Percentiles rank a stretch among this genome's conserved stretches.
These are phyloP conservation scores for Oryzaephilus surinamensis DNA, from an alignment of 1,140 invertebrate genomes.

Conservation along the genomic window DNA sequence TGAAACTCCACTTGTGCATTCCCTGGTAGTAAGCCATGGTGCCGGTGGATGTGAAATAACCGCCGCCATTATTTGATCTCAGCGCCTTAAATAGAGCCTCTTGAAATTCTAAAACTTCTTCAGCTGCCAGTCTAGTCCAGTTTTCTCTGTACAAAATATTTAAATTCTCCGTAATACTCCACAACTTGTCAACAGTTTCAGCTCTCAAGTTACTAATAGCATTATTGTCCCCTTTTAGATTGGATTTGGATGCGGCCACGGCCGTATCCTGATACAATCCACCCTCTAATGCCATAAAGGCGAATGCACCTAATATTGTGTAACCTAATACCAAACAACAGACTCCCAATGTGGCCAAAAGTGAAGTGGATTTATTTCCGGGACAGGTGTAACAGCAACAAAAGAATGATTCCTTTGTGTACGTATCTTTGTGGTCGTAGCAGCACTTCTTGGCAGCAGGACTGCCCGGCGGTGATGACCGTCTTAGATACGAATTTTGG, in stretches of 20 bases:
- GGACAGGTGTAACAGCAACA: conserved; percentile 35
- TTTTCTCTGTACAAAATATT: conserved; percentile 92
- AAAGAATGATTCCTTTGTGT: conserved; percentile 20
- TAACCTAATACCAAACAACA: conserved; percentile 81
- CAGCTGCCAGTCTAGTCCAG: conserved; percentile 76
- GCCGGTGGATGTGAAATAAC: conserved; percentile 18
- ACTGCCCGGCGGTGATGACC: conserved; percentile 24
- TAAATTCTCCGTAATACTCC: conserved; percentile 88
- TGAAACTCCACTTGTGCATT: conserved; percentile 76
- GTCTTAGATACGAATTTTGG: conserved; percentile 21
- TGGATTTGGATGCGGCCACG: conserved; percentile 49
- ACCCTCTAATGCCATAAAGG: conserved; percentile 82
- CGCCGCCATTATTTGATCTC: conserved; percentile 18
- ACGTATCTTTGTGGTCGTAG: conserved; percentile 27
- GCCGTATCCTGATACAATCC: conserved; percentile 38
- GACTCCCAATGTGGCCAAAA: conserved; percentile 47
- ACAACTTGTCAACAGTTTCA: conserved; percentile 67
- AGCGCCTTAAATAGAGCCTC: conserved; percentile 41
- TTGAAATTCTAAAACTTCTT: conserved; percentile 80
- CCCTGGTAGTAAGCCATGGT: conserved; percentile 36
- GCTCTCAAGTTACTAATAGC: conserved; percentile 36
- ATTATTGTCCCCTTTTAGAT: conserved; percentile 33
- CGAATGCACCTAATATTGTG: conserved; percentile 81
- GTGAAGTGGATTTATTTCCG: conserved; percentile 24
- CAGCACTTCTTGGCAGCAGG: conserved; percentile 31